Evolutionary conservation across 2,888 invertebrate genomes (phyloP), one percentile per base, ranked within the genome.

Genomic region (Ophion costatus): DNA sequence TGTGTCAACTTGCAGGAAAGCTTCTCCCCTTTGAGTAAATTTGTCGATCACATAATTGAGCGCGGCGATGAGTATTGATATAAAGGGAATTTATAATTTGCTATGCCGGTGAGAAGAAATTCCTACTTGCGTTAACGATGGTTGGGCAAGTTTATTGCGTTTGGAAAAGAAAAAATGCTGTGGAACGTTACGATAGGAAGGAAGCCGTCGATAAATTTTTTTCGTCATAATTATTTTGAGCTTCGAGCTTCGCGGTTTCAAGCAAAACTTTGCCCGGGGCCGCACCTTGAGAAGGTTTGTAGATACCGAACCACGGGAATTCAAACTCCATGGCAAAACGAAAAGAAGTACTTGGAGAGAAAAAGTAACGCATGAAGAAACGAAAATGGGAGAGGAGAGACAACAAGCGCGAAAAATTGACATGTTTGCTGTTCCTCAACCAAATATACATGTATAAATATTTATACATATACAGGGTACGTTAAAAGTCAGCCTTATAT

Each of bases 371-470:
- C 29, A n/a, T 10, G 17, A 79, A 85, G 29, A 29, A 59, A 67
- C 63, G 64, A 63, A 64, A 80, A 38, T 42, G 38, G 57, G 22
- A 73, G 73, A 66, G 73, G 59, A 73, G 73, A 73, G 73, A 73
- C 66, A 80, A 80, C 80, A 80, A 80, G 73, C 66, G 80, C 57
- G 56, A 78, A 85, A 84, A 84, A 82, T 79, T 80, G 84, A 75
- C 79, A 71, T 82, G 82, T 85, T 85, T 85, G 82, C 82, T 76
- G 79, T 85, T 76, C 71, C 76, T 79, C 20, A 71, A 38, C 74
- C 42, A 57, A 61, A 42, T 56, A 71, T 56, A 70, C 45, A 61
- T 29, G 29, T 67, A 42, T 64, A 61, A 5, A 71, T 57, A 33
- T 70, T 17, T 71, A 56, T 67, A 10, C 24, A 56, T 70, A 56